Evolutionary conservation across 2,113 vertebrate species (phyloP).

Genomic region (Notechis scutatus): DNA sequence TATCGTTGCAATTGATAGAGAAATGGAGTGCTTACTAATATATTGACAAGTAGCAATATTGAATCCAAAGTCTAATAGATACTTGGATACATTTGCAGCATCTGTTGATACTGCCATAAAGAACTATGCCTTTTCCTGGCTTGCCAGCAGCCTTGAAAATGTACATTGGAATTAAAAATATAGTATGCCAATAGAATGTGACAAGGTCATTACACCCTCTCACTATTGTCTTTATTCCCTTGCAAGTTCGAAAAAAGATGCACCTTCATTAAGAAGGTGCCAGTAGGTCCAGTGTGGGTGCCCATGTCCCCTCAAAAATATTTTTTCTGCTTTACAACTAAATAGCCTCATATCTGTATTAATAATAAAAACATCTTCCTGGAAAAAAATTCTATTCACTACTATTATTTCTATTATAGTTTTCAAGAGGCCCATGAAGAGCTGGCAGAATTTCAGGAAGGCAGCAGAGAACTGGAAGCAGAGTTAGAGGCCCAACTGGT

Average conservation of each 20-base stretch:
- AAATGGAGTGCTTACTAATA: neutral
- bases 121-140: neutral
- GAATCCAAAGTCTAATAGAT: neutral
- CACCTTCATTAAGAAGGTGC: neutral
- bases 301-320: neutral
- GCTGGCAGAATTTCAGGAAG: slow-evolving; percentile 96
- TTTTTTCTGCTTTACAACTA: neutral
- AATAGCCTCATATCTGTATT: neutral
- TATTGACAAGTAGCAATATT: slow-evolving; percentile 14
- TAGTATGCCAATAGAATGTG: neutral
- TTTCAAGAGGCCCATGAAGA: slow-evolving; percentile 94
- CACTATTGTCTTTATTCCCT: neutral
- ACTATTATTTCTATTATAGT: slow-evolving; percentile 62
- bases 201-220: neutral
- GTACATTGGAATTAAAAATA: neutral
- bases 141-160: neutral
- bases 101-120: neutral
- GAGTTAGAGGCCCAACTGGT: slow-evolving; percentile 93
- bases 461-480: slow-evolving; percentile 94
- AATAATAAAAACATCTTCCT: neutral
- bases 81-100: neutral
- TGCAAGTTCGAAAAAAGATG: neutral
- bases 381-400: neutral
- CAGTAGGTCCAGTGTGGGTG: neutral
- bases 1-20: neutral